Evolutionary conservation across 1,140 invertebrate species (phyloP).

Genomic region (Wiebesia pumilae): DNA sequence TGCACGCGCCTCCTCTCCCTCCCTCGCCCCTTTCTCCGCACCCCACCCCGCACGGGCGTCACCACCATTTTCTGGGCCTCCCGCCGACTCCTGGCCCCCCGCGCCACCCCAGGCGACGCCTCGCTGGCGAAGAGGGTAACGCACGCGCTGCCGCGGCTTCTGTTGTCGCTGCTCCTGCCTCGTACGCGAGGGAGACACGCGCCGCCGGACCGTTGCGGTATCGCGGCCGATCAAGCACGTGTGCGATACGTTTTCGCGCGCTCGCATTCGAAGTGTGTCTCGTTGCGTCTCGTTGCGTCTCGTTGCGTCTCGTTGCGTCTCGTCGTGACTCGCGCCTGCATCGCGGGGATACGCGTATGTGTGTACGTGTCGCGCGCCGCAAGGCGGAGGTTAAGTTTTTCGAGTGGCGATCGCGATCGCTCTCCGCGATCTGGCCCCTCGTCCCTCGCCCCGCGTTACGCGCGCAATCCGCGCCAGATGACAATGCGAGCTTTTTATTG

Average conservation of each 20-base stretch:
- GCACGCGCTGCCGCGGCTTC: not conserved
- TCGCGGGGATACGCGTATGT: not conserved
- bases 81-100: not conserved
- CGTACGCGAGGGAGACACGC: not conserved
- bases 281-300: too few relatives aligned
- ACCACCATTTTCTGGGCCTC: slow-evolving; percentile 39
- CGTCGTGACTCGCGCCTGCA: not conserved
- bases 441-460: too few relatives aligned
- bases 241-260: slow-evolving; percentile 46
- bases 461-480: not conserved
- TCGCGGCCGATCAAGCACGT: slow-evolving; percentile 30
- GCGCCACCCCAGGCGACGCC: not conserved
- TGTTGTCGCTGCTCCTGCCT: not conserved
- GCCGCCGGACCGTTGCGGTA: not conserved
- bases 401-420: not conserved
- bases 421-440: not conserved
- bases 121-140: not conserved
- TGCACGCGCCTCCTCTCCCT: not conserved
- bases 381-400: not conserved
- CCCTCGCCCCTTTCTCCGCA: not conserved
- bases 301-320: too few relatives aligned
- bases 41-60: not conserved
- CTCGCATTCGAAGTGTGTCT: slow-evolving; percentile 44
- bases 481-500: slow-evolving; percentile 19
- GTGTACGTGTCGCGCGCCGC: slow-evolving; percentile 15